Evolutionary conservation across 1,140 invertebrate species (phyloP).

Genomic region (Adoxophyes honmai): DNA sequence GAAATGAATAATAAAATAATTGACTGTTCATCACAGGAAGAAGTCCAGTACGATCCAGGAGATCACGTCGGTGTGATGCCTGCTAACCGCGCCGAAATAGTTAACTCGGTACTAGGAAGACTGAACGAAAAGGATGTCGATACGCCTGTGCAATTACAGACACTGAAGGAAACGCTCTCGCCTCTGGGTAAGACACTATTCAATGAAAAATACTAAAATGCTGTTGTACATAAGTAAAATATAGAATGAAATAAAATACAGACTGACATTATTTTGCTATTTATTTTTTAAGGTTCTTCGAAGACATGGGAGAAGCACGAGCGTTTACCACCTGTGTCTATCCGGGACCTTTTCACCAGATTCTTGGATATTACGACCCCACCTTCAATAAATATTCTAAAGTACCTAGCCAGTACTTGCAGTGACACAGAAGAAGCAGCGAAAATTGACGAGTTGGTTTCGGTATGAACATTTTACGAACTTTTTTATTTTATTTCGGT

Average conservation of each 20-base stretch:
- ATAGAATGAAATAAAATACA: background rate
- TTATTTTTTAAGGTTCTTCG: slow-evolving; percentile 80
- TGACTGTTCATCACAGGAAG: slow-evolving; percentile 73
- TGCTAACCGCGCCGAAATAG: slow-evolving; percentile 87
- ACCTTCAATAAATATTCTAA: slow-evolving; percentile 90
- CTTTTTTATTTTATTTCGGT: no score
- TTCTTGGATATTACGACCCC: slow-evolving; percentile 97
- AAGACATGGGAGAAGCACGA: slow-evolving; percentile 93
- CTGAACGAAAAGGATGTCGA: slow-evolving; percentile 85
- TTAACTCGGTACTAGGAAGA: slow-evolving; percentile 86
- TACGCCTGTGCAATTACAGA: slow-evolving; percentile 87
- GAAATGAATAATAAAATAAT: slow-evolving; percentile 7
- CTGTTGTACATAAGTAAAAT: background rate
- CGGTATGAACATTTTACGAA: no score
- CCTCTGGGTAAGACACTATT: slow-evolving; percentile 81
- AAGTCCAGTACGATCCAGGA: slow-evolving; percentile 88
- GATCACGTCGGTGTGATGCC: slow-evolving; percentile 96
- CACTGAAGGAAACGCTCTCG: slow-evolving; percentile 91
- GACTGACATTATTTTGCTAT: background rate
- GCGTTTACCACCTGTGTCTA: slow-evolving; percentile 85
- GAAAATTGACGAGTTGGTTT: slow-evolving; percentile 84
- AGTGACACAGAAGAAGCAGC: slow-evolving; percentile 84
- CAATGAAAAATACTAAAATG: no score
- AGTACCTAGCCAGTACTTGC: slow-evolving; percentile 88
- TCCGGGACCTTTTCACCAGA: slow-evolving; percentile 87